Percentiles rank a stretch among this genome's conserved stretches.
phyloP scores from a whole-genome alignment of 2,113 vertebrate species.

The Collichthys lucidus region DNA sequence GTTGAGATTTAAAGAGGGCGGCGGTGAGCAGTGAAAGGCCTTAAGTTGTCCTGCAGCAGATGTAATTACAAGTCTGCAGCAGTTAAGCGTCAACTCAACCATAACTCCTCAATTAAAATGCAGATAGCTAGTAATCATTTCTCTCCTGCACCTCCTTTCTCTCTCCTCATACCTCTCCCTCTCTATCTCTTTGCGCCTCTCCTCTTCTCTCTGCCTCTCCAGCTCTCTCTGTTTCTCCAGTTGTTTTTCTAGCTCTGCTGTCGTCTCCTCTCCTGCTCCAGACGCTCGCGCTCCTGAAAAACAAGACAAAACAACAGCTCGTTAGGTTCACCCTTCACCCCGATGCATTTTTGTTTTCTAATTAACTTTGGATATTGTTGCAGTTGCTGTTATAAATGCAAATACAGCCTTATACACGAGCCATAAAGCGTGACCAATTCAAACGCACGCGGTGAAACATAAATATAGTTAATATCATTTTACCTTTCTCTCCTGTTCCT shows the following conservation, averaged over 20 bases:
- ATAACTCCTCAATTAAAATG: slow-evolving; percentile 35
- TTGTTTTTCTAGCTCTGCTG: slow-evolving; percentile 95
- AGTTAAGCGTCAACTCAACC: slow-evolving; percentile 11
- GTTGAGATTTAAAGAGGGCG: not conserved
- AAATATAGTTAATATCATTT: not conserved
- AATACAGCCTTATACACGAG: not conserved
- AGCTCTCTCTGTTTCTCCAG: slow-evolving; percentile 92
- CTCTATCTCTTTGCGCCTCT: slow-evolving; percentile 79
- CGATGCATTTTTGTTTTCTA: not conserved
- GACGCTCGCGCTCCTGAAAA: slow-evolving; percentile 89
- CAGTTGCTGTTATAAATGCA: not conserved
- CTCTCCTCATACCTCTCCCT: slow-evolving; percentile 75
- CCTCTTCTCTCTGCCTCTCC: slow-evolving; percentile 93
- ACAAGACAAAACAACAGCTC: slow-evolving; percentile 8
- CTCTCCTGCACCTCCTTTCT: not conserved
- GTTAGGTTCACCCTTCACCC: not conserved
- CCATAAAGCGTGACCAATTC: not conserved
- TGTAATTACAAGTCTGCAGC: slow-evolving; percentile 35
- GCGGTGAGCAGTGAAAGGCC: not conserved
- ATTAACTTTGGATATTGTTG: not conserved
- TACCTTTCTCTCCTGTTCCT: slow-evolving; percentile 92
- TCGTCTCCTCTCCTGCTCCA: slow-evolving; percentile 93
- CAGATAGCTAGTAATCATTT: not conserved
- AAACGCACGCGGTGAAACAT: not conserved
- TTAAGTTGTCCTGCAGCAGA: slow-evolving; percentile 5